phyloP scores from a whole-genome alignment of 30 jellyfish, hydroid and myxozoan species.

The Pseudorhiza aurosa region DNA sequence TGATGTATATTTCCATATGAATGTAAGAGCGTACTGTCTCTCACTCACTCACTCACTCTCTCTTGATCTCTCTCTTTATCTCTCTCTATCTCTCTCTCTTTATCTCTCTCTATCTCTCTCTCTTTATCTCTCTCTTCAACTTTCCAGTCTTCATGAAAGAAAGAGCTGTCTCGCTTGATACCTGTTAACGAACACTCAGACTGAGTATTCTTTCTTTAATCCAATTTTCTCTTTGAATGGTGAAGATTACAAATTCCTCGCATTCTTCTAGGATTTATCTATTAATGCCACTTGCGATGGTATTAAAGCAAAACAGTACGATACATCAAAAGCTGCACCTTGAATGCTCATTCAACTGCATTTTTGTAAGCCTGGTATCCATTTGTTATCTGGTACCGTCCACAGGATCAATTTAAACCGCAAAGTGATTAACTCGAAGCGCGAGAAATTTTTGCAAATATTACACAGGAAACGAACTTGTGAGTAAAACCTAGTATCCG shows the following conservation, averaged over 20 bases:
- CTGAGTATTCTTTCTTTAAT: background rate
- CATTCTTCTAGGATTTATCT: constrained; percentile 7
- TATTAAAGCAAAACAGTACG: constrained; percentile 1
- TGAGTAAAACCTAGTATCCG: too few species aligned
- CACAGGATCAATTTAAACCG: background rate
- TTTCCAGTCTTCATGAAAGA: too few species aligned
- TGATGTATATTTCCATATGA: too few species aligned
- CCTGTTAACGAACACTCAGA: too few species aligned
- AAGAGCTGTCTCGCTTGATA: too few species aligned
- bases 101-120: too few species aligned
- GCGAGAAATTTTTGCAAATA: background rate
- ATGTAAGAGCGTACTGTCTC: too few species aligned
- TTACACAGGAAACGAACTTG: background rate
- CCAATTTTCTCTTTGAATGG: background rate
- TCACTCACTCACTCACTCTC: too few species aligned
- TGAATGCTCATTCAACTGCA: background rate
- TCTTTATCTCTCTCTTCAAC: too few species aligned
- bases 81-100: too few species aligned
- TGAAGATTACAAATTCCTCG: constrained; percentile 1
- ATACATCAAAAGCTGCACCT: background rate
- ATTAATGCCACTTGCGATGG: background rate
- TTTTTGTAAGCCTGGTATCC: background rate
- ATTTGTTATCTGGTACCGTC: background rate
- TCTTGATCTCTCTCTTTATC: too few species aligned
- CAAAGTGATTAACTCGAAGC: background rate